These are phyloP conservation scores for Helleia helle DNA, from an alignment of 2,888 invertebrate genomes.

Conservation along the genomic window DNA sequence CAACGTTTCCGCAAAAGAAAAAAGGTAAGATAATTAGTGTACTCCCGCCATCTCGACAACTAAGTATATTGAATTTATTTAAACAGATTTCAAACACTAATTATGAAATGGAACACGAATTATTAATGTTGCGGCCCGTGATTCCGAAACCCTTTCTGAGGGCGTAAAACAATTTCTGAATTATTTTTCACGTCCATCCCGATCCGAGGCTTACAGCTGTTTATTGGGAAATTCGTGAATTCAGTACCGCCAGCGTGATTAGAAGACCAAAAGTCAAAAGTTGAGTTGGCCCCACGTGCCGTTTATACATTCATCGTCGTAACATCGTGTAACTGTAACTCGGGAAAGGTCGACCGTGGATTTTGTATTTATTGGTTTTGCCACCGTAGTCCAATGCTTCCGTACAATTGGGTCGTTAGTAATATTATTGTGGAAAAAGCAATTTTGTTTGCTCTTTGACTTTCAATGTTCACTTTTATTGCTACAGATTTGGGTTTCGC, in stretches of 20 bases:
- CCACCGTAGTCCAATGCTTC: constrained; percentile 58
- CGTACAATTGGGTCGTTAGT: constrained; percentile 71
- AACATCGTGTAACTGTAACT: constrained; percentile 34
- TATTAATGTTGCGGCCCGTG: constrained; percentile 15
- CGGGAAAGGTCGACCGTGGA: constrained; percentile 52
- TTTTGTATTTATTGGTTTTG: constrained; percentile 70
- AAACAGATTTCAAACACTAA: constrained; percentile 2
- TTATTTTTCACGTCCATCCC: constrained; percentile 45
- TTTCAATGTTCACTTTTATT: constrained; percentile 61
- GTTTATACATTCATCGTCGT: constrained; percentile 53
- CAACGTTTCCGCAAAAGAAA: constrained; percentile 75
- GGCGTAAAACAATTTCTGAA: constrained; percentile 29
- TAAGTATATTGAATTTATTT: constrained; percentile 1
- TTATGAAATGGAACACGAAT: constrained; percentile 13
- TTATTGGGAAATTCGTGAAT: constrained; percentile 34
- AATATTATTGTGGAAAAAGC: constrained; percentile 68
- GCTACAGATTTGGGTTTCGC: constrained; percentile 59
- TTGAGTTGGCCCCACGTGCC: constrained; percentile 40
- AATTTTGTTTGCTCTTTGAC: constrained; percentile 69
- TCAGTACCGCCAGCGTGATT: constrained; percentile 45
- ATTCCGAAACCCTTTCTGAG: constrained; percentile 33
- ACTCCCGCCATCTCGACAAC: constrained; percentile 1
- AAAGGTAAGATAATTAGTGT: constrained; percentile 64
- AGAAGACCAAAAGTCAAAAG: constrained; percentile 43
- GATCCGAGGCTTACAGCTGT: constrained; percentile 22